Evolutionary conservation across 2,113 vertebrate genomes (phyloP).

Genomic region (Vulpes vulpes): DNA sequence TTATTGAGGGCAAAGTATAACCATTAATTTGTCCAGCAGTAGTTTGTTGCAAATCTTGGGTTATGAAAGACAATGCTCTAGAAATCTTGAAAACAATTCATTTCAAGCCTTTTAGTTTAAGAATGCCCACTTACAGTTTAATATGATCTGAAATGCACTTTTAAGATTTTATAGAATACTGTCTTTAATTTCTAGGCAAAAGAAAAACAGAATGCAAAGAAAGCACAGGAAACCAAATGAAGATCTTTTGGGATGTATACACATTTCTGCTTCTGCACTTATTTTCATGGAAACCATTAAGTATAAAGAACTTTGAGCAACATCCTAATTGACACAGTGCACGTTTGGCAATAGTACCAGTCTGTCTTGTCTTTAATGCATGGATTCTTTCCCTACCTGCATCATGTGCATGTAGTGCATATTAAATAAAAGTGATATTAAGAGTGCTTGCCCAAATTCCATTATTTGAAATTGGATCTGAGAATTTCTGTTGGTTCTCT

Average conservation of each 20-base stretch:
- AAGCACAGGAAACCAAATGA: slow-evolving; percentile 98
- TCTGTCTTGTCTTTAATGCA: slow-evolving; percentile 88
- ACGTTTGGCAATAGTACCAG: slow-evolving; percentile 83
- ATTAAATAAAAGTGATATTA: slow-evolving; percentile 80
- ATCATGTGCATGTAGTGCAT: slow-evolving; percentile 88
- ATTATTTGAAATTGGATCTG: slow-evolving; percentile 78
- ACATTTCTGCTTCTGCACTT: slow-evolving; percentile 81
- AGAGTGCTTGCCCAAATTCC: slow-evolving; percentile 80
- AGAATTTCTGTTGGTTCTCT: slow-evolving; percentile 75
- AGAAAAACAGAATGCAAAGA: slow-evolving; percentile 98
- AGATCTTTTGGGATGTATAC: slow-evolving; percentile 62
- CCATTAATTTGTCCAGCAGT: not conserved
- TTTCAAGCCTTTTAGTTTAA: not conserved
- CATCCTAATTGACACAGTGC: slow-evolving; percentile 81
- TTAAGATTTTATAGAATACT: slow-evolving; percentile 44
- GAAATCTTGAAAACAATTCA: not conserved
- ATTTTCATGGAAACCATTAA: slow-evolving; percentile 84
- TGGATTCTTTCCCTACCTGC: slow-evolving; percentile 81
- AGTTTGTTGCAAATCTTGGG: not conserved
- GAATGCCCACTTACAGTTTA: slow-evolving; percentile 17
- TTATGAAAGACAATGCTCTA: slow-evolving; percentile 10
- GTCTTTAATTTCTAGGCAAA: slow-evolving; percentile 92
- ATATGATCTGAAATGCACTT: not conserved
- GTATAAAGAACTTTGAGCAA: slow-evolving; percentile 81
- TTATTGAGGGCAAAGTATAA: not conserved